Percentiles rank a stretch among this genome's conserved stretches.
Conservation (phyloP, 2,797 vertebrate species). For the Malurus leucopterus region DNA sequence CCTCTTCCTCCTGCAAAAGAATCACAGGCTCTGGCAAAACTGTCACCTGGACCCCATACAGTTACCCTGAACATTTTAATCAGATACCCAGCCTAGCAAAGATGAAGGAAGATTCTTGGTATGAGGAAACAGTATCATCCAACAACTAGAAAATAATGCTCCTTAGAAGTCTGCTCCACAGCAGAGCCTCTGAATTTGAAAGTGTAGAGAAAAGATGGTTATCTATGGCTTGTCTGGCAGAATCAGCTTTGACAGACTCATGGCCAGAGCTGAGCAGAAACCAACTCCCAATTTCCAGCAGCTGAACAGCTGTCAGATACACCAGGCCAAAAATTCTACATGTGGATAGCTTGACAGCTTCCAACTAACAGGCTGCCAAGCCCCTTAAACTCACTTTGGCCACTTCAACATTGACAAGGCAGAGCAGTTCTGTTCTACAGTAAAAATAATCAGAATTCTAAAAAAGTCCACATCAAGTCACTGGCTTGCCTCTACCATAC, state of each 20-base stretch:
- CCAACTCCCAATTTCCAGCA: not conserved
- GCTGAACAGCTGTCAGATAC: not conserved
- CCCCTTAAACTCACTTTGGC: not conserved
- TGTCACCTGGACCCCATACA: not conserved
- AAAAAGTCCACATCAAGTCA: not conserved
- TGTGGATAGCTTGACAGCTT: not conserved
- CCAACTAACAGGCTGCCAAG: not conserved
- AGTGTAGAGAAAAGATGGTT: not conserved
- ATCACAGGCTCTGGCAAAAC: not conserved
- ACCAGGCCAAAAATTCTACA: not conserved
- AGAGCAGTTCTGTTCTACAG: not conserved
- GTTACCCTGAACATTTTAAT: not conserved
- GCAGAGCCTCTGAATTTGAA: not conserved
- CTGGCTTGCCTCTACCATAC: not conserved
- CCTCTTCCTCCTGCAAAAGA: conserved; percentile 80
- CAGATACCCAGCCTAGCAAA: not conserved
- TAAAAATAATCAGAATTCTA: not conserved
- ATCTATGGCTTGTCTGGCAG: not conserved
- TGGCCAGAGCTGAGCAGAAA: not conserved
- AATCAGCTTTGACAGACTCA: not conserved
- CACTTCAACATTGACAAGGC: not conserved
- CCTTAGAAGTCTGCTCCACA: not conserved
- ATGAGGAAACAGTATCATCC: not conserved
- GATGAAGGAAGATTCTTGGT: not conserved
- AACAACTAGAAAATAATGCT: not conserved